Conservation (phyloP, 1,140 invertebrate genomes). For the Lepidotrigona ventralis region DNA sequence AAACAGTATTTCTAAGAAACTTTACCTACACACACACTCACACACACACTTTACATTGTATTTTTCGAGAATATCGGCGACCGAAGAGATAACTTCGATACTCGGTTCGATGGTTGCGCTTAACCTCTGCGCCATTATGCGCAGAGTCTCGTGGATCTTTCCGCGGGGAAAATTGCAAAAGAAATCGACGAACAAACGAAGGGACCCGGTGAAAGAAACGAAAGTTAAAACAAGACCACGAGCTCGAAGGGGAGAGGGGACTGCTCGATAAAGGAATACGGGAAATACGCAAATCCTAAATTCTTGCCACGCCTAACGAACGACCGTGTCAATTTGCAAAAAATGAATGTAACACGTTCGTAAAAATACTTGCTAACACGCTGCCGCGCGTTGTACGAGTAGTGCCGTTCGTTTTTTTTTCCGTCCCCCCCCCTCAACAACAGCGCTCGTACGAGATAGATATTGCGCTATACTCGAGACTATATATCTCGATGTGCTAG, state of each 20-base stretch:
- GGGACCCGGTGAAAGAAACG: not conserved
- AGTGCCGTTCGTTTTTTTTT: not conserved
- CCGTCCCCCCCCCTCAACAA: not conserved
- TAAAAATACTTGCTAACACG: slow-evolving; percentile 1
- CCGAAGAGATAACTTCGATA: not conserved
- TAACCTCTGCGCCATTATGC: not conserved
- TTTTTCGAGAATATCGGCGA: not conserved
- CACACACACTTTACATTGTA: not conserved
- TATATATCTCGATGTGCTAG: not conserved
- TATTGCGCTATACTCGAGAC: not conserved
- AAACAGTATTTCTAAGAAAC: slow-evolving; percentile 15
- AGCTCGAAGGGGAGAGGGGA: not conserved
- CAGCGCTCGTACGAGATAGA: not conserved
- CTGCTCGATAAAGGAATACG: slow-evolving; percentile 7
- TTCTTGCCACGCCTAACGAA: not conserved
- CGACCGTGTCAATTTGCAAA: slow-evolving; percentile 6
- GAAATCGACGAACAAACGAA: not conserved
- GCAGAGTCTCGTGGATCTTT: not conserved
- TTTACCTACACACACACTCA: not conserved
- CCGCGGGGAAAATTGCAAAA: not conserved
- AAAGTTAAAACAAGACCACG: not conserved
- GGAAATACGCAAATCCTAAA: not conserved
- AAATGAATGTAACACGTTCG: slow-evolving; percentile 4
- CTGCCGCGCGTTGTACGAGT: not conserved
- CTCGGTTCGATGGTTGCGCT: not conserved